Evolutionary conservation across 2,113 vertebrate genomes (phyloP).

Genomic region (Argyrosomus japonicus): DNA sequence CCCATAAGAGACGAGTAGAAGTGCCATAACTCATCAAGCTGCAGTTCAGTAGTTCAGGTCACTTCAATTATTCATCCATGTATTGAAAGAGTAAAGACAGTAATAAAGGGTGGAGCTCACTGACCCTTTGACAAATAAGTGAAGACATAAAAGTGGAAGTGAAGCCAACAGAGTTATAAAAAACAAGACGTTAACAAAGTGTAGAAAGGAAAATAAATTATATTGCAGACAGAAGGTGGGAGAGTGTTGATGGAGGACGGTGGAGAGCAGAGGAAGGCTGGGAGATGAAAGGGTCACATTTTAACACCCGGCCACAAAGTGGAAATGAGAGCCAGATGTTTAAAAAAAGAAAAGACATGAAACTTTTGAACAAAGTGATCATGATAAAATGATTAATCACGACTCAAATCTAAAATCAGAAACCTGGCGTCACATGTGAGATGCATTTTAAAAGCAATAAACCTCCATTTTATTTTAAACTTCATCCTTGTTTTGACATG

Average conservation of each 20-base stretch:
- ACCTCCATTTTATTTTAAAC: not conserved
- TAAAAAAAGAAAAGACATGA: not conserved
- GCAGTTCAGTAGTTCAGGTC: slow-evolving; percentile 30
- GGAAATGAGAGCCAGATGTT: slow-evolving; percentile 55
- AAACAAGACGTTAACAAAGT: not conserved
- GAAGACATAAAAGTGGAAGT: not conserved
- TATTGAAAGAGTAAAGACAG: too few relatives aligned
- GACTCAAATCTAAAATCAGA: not conserved
- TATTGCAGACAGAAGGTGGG: not conserved
- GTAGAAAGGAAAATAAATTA: slow-evolving; percentile 15
- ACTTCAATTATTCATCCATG: slow-evolving; percentile 12
- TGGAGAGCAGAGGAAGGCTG: not conserved
- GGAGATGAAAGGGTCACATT: slow-evolving; percentile 25
- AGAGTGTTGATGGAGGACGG: not conserved
- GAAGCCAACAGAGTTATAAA: not conserved
- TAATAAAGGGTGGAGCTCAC: not conserved
- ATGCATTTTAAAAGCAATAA: not conserved
- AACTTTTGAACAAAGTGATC: not conserved
- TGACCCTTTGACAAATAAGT: slow-evolving; percentile 1
- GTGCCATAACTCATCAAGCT: slow-evolving; percentile 18
- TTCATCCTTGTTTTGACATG: not conserved
- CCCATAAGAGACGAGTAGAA: not conserved
- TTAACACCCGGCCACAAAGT: slow-evolving; percentile 10
- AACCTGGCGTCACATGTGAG: not conserved
- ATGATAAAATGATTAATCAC: not conserved